Evolutionary conservation across 2,113 vertebrate genomes (phyloP), one percentile per base, ranked within the genome.

Genomic region (Gopherus evgoodei): DNA sequence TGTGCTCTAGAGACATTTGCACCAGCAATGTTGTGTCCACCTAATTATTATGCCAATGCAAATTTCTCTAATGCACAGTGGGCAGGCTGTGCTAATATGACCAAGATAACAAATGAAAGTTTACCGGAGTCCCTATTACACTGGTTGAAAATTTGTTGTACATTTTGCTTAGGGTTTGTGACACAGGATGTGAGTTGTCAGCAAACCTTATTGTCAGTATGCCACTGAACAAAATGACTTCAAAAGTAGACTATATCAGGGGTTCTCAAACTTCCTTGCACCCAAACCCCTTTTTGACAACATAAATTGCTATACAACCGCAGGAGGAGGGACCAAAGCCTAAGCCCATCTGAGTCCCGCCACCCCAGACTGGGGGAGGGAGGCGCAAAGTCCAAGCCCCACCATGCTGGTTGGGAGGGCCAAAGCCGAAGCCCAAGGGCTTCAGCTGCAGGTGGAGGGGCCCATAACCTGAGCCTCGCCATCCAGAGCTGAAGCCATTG

Each of bases 121-220:
- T 35, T 31, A 19, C 14, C 65, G n/a, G 16, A n/a, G 35, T n/a
- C 35, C 35, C 65, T n/a, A 19, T 69, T 69, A n/a, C 14, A 10
- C 65, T 5, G 17, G 65, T 5, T 69, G 65, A n/a, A n/a, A n/a
- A 16, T 8, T 69, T 69, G 13, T 7, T 35, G 31, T 16, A 21
- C 65, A 69, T 5, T 0, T 3, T 76, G 49, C 5, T 65, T 59
- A 8, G 25, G 38, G 35, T 7, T n/a, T 1, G 14, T 2, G 27
- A 11, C 6, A 0, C 3, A 1, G 16, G 11, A 1, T 0, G 59
- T 4, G 87, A 29, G 11, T 49, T 2, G 80, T n/a, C 8, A 8
- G 0, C 1, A n/a, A 4, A 1, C 5, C 16, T 3, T 17, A 11
- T 8, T 2, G 35, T 25, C 13, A 1, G 0, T 5, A 1, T 3